phyloP scores from a whole-genome alignment of 1,140 invertebrate species.

The Xylocopa sonorina region DNA sequence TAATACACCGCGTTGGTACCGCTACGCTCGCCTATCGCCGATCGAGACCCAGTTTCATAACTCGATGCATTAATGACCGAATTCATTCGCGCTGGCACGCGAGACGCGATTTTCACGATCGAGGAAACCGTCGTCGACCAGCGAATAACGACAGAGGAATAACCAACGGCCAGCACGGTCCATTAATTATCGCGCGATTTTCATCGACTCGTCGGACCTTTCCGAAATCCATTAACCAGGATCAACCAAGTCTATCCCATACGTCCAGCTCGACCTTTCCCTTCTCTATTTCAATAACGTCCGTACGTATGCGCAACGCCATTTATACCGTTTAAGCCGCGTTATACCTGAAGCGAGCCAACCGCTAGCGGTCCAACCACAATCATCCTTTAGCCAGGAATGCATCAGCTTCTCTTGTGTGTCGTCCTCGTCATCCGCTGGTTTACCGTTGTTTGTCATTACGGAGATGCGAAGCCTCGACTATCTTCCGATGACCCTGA shows the following conservation, averaged over 20 bases:
- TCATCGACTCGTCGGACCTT: too few relatives aligned
- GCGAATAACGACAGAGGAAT: neutral
- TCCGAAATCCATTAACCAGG: too few relatives aligned
- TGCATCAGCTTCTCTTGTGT: conserved; percentile 43
- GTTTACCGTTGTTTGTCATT: conserved; percentile 63
- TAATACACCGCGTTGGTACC: conserved; percentile 31
- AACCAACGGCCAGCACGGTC: too few relatives aligned
- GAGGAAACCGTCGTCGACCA: too few relatives aligned
- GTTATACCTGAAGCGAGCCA: conserved; percentile 42
- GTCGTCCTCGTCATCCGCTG: conserved; percentile 44
- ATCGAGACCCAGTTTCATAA: conserved; percentile 49
- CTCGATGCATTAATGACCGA: conserved; percentile 19
- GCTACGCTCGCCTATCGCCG: conserved; percentile 44
- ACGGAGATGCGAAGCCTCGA: conserved; percentile 28
- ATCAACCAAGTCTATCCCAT: neutral
- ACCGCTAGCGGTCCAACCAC: conserved; percentile 23
- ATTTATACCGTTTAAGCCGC: conserved; percentile 31
- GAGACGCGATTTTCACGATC: conserved; percentile 8
- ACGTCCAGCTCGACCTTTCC: conserved; percentile 13
- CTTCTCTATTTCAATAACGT: conserved; percentile 51
- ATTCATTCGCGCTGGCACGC: conserved; percentile 19
- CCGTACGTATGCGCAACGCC: conserved; percentile 31
- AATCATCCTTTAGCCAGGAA: conserved; percentile 68
- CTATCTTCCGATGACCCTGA: conserved; percentile 35
- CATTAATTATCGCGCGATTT: too few relatives aligned